Conservation (phyloP, 1,140 invertebrate genomes). For the Aradophagus sp. region DNA sequence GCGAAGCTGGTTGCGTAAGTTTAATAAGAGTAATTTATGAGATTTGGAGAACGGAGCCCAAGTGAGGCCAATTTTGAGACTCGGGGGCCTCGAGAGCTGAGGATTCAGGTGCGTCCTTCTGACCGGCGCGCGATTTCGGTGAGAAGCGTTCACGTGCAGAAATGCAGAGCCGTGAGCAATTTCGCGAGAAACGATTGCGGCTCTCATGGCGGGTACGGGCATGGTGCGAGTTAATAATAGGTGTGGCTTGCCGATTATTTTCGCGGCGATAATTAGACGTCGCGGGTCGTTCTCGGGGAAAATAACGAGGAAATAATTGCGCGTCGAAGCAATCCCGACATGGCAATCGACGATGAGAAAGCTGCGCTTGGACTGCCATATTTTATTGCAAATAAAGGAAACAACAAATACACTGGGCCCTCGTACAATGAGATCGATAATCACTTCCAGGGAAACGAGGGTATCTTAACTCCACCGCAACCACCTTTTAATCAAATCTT, state of each 20-base stretch:
- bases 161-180: constrained; percentile 72
- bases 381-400: constrained; percentile 46
- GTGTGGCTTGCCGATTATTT: constrained; percentile 70
- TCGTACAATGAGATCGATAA: constrained; percentile 21
- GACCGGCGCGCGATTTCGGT: constrained; percentile 56
- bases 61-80: constrained; percentile 48
- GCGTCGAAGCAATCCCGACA: constrained; percentile 60
- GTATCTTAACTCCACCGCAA: constrained; percentile 11
- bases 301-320: constrained; percentile 75
- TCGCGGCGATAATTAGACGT: constrained; percentile 73
- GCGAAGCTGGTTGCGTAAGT: constrained; percentile 33
- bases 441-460: constrained; percentile 8
- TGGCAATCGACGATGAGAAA: constrained; percentile 54
- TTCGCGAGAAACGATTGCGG: constrained; percentile 71
- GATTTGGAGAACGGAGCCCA: constrained; percentile 49
- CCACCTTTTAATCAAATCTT: too few species aligned
- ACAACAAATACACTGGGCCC: constrained; percentile 34
- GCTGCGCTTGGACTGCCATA: constrained; percentile 40
- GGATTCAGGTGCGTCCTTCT: constrained; percentile 51
- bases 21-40: constrained; percentile 54
- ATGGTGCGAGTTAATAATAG: constrained; percentile 72
- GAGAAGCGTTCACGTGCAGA: constrained; percentile 70
- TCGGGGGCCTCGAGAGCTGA: constrained; percentile 21
- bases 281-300: constrained; percentile 67
- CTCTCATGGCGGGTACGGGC: constrained; percentile 54